Percentiles rank a stretch among this genome's conserved stretches.
Conservation (phyloP, 2,797 vertebrate species). For the Okamejei kenojei region DNA sequence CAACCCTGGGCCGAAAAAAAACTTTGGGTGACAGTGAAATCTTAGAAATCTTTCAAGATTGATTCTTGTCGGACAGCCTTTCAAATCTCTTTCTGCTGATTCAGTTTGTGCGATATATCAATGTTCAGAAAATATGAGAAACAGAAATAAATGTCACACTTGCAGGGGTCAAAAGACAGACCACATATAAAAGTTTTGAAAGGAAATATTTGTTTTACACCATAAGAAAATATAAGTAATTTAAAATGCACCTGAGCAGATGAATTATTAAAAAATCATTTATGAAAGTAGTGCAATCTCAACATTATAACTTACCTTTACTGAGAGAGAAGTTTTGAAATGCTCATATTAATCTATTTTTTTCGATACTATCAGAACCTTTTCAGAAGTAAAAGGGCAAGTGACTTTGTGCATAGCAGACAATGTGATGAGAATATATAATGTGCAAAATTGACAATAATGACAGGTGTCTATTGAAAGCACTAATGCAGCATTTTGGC, state of each 20-base stretch:
- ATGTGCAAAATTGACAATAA: not conserved
- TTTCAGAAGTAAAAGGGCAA: conserved; percentile 17
- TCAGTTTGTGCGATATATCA: not conserved
- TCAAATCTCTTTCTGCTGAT: not conserved
- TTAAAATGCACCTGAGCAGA: not conserved
- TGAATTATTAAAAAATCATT: not conserved
- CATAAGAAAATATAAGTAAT: not conserved
- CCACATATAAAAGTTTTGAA: not conserved
- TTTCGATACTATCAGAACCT: not conserved
- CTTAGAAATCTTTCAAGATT: not conserved
- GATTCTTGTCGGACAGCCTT: not conserved
- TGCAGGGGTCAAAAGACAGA: not conserved
- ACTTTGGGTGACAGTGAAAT: not conserved
- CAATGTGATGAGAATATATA: not conserved
- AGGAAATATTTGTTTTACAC: not conserved
- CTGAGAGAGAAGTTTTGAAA: not conserved
- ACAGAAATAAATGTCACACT: not conserved
- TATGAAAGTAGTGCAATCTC: not conserved
- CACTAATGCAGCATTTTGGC: not conserved
- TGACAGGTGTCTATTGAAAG: conserved; percentile 4
- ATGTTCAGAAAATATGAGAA: too few relatives aligned
- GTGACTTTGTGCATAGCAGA: not conserved
- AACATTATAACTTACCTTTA: not conserved
- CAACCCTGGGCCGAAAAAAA: not conserved
- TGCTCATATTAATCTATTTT: not conserved